Percentiles rank a stretch among this genome's conserved stretches.
Conservation (phyloP, 2,113 vertebrate genomes). For the Oryctolagus cuniculus region DNA sequence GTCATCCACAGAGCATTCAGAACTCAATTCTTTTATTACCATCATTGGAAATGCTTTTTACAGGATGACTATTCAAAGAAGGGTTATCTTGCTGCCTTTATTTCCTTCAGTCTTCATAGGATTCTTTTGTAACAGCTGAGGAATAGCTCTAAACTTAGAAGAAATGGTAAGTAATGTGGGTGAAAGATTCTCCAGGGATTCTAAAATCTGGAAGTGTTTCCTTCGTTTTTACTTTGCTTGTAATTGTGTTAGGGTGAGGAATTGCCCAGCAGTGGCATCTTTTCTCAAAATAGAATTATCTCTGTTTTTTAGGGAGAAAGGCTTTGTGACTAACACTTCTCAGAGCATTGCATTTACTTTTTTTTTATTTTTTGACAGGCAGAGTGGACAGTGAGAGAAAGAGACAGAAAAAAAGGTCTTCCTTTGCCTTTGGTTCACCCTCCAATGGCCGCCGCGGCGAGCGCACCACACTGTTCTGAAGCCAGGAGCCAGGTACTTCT, state of each 20-base stretch:
- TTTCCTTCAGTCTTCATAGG: constrained; percentile 45
- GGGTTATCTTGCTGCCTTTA: not conserved
- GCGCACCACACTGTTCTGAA: no score
- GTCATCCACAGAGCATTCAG: not conserved
- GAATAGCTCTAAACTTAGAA: not conserved
- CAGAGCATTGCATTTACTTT: not conserved
- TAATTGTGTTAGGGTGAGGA: not conserved
- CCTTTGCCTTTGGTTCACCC: no score
- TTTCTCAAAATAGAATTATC: not conserved
- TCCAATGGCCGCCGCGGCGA: no score
- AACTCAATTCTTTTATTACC: not conserved
- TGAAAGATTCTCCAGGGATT: not conserved
- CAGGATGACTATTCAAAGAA: not conserved
- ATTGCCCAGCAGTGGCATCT: not conserved
- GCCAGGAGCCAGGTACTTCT: no score
- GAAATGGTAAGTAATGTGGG: not conserved
- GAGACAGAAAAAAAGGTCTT: no score
- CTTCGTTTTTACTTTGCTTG: not conserved
- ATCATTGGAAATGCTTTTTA: constrained; percentile 52
- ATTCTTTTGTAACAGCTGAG: not conserved
- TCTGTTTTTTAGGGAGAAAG: not conserved
- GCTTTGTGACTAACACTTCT: not conserved
- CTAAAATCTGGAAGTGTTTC: not conserved
- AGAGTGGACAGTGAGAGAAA: no score
- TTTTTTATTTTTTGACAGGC: no score